phyloP scores from a whole-genome alignment of 2,888 invertebrate species.

The Yponomeuta cagnagella region DNA sequence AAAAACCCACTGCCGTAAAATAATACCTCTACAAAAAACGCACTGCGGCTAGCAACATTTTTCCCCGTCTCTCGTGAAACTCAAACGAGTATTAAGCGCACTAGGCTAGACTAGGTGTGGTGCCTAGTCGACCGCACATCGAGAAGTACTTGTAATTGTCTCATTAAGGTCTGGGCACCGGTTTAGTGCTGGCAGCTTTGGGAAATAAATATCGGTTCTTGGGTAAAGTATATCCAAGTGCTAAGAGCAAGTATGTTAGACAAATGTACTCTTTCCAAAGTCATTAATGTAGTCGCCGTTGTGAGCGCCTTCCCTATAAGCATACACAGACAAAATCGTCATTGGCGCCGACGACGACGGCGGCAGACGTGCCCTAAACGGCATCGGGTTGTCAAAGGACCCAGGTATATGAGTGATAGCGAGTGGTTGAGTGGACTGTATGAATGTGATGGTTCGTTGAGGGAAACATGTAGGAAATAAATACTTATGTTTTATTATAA shows the following conservation, averaged over 20 bases:
- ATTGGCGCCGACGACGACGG: too few species aligned
- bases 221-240: background rate
- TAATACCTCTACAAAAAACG: background rate
- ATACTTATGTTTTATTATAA: too few species aligned
- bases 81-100: background rate
- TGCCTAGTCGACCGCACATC: background rate
- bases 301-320: too few species aligned
- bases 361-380: too few species aligned
- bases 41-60: background rate
- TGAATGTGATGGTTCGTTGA: too few species aligned
- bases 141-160: slow-evolving; percentile 4
- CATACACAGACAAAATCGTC: too few species aligned
- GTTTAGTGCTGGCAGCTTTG: background rate
- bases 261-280: too few species aligned
- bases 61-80: background rate
- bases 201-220: background rate
- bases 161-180: background rate
- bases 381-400: too few species aligned
- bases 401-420: too few species aligned
- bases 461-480: too few species aligned
- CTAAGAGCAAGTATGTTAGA: background rate
- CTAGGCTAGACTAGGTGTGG: slow-evolving; percentile 3
- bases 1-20: background rate
- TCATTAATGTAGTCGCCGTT: too few species aligned
- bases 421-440: too few species aligned